phyloP scores from a whole-genome alignment of 1,140 invertebrate genomes.

The Hyphantria cunea region DNA sequence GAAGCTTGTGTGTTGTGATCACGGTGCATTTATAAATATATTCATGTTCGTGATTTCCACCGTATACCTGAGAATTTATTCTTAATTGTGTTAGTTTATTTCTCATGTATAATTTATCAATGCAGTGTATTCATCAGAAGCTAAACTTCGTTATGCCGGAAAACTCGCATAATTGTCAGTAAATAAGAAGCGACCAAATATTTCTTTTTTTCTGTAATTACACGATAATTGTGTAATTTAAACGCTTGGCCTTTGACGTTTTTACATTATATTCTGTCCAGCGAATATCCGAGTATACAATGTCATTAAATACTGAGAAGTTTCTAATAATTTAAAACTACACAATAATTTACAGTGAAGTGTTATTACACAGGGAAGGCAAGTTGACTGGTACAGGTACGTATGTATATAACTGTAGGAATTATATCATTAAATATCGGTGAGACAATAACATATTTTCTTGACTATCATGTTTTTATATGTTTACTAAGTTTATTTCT shows the following conservation, averaged over 20 bases:
- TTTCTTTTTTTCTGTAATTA: slow-evolving; percentile 4
- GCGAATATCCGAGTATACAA: too few relatives aligned
- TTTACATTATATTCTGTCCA: not conserved
- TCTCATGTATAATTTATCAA: slow-evolving; percentile 26
- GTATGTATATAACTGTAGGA: too few relatives aligned
- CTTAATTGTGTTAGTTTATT: slow-evolving; percentile 30
- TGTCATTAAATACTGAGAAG: too few relatives aligned
- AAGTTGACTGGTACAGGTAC: too few relatives aligned
- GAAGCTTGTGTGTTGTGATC: slow-evolving; percentile 28
- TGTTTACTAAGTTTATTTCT: too few relatives aligned
- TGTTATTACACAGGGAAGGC: too few relatives aligned
- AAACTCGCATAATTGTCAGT: slow-evolving; percentile 17
- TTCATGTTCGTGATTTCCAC: slow-evolving; percentile 35
- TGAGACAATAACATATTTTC: too few relatives aligned
- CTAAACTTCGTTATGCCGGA: slow-evolving; percentile 24
- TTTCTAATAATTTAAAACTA: too few relatives aligned
- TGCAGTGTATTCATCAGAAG: slow-evolving; percentile 29
- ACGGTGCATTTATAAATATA: slow-evolving; percentile 31
- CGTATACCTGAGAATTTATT: slow-evolving; percentile 19
- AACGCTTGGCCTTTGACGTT: not conserved
- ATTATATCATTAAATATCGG: too few relatives aligned
- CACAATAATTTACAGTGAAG: too few relatives aligned
- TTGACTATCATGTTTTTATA: too few relatives aligned
- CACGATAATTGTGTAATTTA: slow-evolving; percentile 3
- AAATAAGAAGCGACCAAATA: slow-evolving; percentile 9